Evolutionary conservation across 2,113 vertebrate genomes (phyloP), one percentile per base, ranked within the genome.

Genomic region (Prunella fulvescens): DNA sequence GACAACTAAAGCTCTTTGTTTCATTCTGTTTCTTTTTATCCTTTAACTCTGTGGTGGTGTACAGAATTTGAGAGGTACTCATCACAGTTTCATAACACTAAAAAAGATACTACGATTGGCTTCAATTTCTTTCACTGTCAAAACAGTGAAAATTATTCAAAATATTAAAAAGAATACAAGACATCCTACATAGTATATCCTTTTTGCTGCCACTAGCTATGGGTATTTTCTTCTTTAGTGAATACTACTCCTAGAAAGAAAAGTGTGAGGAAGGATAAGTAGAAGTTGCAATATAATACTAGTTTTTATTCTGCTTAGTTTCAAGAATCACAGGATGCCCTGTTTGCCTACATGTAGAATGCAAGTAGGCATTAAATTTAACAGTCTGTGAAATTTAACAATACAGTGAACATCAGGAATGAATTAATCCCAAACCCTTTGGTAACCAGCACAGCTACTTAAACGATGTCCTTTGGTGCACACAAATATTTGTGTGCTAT

Each of bases 331-430:
- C 62, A 92, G 37, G 45, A 40, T 88, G n/a, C 48, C 60, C 37
- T 50, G 14, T 35, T 86, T 90, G 80, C 60, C 18, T 71, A 76
- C 53, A 60, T 0, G 0, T 54, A 86, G 51, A 60, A 62, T 81
- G 60, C 64, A 88, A 71, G 57, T 19, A 78, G 66, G 56, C 74
- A 78, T 77, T 94, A 82, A 66, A 61, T 53, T 35, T 92, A 95
- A 78, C 78, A 87, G 39, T 73, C 86, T 94, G 86, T 86, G 91
- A 90, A 84, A 86, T 88, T 96, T 94, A 95, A 81, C 90, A 96
- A 84, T 64, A 62, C 86, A 93, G 66, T 89, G 89, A 96, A 87
- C 91, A 95, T 90, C 79, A 95, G 95, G 86, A 97, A 90, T 94
- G 31, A 92, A 93, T 93, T 96, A 93, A 92, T 96, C 88, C 50